A percentile compares a stretch with the other conserved stretches of the same genome.
Conservation (phyloP, 2,797 vertebrate species). For the Eleutherodactylus coqui region DNA sequence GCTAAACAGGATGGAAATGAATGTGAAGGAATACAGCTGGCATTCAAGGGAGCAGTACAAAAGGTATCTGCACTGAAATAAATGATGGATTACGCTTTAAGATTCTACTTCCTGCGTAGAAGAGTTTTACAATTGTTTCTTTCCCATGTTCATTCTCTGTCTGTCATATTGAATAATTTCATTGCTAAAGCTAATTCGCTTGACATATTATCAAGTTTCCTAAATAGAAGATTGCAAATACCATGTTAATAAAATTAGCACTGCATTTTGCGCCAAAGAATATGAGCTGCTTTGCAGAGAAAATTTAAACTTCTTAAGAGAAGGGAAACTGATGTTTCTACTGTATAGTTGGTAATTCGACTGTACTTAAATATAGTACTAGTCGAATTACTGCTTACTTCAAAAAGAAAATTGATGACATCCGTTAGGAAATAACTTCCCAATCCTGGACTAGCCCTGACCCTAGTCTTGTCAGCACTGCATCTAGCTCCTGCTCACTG, state of each 20-base stretch:
- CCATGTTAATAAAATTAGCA: not conserved
- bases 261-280: not conserved
- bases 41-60: slow-evolving; percentile 75
- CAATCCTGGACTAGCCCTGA: too few relatives aligned
- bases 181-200: not conserved
- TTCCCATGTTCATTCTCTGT: slow-evolving; percentile 3
- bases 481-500: too few relatives aligned
- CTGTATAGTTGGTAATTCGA: too few relatives aligned
- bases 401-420: too few relatives aligned
- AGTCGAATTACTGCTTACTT: too few relatives aligned
- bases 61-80: slow-evolving; percentile 68
- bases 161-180: not conserved
- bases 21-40: slow-evolving; percentile 76
- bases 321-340: too few relatives aligned
- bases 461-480: too few relatives aligned
- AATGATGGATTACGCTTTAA: not conserved
- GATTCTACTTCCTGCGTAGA: not conserved
- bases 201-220: not conserved
- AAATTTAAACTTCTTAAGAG: too few relatives aligned
- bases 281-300: not conserved
- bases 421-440: too few relatives aligned
- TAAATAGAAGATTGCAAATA: not conserved
- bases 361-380: too few relatives aligned
- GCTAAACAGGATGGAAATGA: slow-evolving; percentile 74
- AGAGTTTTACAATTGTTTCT: not conserved